Conservation (phyloP, 2,797 vertebrate genomes). For the Rhinoraja longicauda region DNA sequence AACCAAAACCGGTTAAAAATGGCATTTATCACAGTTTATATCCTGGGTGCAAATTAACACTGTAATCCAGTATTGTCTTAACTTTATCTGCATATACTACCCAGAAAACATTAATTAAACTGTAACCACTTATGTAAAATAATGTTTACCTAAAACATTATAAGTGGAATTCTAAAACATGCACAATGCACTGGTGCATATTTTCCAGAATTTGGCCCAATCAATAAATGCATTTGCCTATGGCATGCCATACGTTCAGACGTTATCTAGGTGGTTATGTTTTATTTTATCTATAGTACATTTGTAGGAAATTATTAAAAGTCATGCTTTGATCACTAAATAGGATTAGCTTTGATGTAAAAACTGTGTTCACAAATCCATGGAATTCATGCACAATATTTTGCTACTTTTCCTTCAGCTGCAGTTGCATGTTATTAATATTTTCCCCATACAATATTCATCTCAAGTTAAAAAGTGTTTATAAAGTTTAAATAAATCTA, state of each 20-base stretch:
- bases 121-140: neutral
- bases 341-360: neutral
- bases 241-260: neutral
- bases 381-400: neutral
- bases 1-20: neutral
- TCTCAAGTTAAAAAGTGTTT: neutral
- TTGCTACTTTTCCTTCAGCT: neutral
- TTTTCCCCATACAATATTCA: neutral
- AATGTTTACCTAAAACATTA: neutral
- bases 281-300: neutral
- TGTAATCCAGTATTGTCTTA: neutral
- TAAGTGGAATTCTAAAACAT: neutral
- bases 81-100: neutral
- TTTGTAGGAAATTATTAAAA: neutral
- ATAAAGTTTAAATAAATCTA: conserved; percentile 13
- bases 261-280: neutral
- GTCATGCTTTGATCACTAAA: neutral
- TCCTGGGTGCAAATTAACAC: neutral
- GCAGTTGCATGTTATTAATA: neutral
- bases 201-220: neutral
- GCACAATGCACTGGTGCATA: neutral
- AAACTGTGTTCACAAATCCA: neutral
- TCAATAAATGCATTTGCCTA: neutral
- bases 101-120: neutral
- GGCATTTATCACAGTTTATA: neutral